These are phyloP conservation scores for Bombus impatiens DNA, from an alignment of 1,140 invertebrate species.

Conservation along the genomic window DNA sequence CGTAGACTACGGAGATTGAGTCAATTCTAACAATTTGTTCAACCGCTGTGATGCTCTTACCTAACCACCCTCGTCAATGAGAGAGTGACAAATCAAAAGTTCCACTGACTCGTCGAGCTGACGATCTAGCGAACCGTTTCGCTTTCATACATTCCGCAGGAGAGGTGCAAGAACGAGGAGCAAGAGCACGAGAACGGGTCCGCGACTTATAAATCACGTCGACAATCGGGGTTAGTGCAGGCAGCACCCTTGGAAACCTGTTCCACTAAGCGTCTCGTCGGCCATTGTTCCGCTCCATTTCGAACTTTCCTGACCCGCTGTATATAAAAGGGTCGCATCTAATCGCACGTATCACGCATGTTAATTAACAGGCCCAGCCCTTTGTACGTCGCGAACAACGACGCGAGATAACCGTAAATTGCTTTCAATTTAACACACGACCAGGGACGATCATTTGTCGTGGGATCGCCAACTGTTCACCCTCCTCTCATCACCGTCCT, in stretches of 20 bases:
- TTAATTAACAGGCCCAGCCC: slow-evolving; percentile 45
- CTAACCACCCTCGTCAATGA: neutral
- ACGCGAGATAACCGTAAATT: slow-evolving; percentile 47
- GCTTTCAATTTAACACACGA: slow-evolving; percentile 46
- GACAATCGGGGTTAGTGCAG: slow-evolving; percentile 52
- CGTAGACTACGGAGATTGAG: too few species aligned
- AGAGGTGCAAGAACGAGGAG: neutral
- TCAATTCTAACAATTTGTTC: too few species aligned
- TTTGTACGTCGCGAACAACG: slow-evolving; percentile 40
- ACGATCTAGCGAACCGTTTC: slow-evolving; percentile 33
- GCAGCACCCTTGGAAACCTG: slow-evolving; percentile 54
- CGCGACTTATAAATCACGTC: slow-evolving; percentile 57
- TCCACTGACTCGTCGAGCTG: neutral
- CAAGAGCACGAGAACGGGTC: slow-evolving; percentile 4
- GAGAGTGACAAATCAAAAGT: slow-evolving; percentile 20
- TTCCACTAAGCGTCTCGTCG: slow-evolving; percentile 40
- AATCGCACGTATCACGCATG: slow-evolving; percentile 54
- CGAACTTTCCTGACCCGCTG: slow-evolving; percentile 52
- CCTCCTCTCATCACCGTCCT: neutral
- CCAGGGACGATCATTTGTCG: slow-evolving; percentile 34
- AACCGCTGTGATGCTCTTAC: too few species aligned
- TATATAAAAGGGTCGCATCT: slow-evolving; percentile 51
- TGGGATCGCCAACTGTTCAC: neutral
- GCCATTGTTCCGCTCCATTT: slow-evolving; percentile 51
- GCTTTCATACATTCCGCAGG: slow-evolving; percentile 31